These are phyloP conservation scores for Cariama cristata DNA, from an alignment of 2,113 vertebrate species.

Conservation along the genomic window DNA sequence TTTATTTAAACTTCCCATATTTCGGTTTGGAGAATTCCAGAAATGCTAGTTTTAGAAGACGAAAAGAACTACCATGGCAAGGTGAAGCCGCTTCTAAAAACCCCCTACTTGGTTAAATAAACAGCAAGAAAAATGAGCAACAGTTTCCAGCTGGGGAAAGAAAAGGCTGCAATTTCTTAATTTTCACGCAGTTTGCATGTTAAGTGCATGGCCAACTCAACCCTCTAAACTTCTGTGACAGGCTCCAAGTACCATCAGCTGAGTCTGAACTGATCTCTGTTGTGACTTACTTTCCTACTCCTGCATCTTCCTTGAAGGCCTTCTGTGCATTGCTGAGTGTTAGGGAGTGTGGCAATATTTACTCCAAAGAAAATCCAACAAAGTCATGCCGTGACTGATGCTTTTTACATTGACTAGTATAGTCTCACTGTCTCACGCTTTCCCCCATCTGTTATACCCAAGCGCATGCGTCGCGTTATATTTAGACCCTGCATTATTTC, in stretches of 20 bases:
- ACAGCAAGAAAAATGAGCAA: not conserved
- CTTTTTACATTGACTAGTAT: not conserved
- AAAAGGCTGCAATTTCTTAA: not conserved
- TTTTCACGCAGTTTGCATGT: not conserved
- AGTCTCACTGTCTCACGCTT: conserved; percentile 20
- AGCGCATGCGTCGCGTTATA: not conserved
- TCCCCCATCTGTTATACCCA: conserved; percentile 26
- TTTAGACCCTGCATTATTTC: not conserved
- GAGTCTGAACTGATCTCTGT: not conserved
- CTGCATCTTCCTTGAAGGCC: not conserved
- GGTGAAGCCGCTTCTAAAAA: not conserved
- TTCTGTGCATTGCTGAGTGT: accelerated
- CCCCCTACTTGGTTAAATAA: not conserved
- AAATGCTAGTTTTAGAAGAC: conserved; percentile 1
- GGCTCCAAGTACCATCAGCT: not conserved
- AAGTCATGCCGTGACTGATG: conserved; percentile 8
- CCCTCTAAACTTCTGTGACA: not conserved
- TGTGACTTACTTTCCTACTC: not conserved
- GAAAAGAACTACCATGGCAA: not conserved
- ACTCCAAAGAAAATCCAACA: conserved; percentile 16
- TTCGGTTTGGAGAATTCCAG: not conserved
- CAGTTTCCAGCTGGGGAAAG: not conserved
- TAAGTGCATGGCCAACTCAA: not conserved
- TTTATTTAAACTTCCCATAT: not conserved
- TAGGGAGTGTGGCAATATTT: not conserved